A percentile compares a stretch with the other conserved stretches of the same genome.
Evolutionary conservation across 2,113 vertebrate genomes (phyloP).

Genomic region (Panthera leo): DNA sequence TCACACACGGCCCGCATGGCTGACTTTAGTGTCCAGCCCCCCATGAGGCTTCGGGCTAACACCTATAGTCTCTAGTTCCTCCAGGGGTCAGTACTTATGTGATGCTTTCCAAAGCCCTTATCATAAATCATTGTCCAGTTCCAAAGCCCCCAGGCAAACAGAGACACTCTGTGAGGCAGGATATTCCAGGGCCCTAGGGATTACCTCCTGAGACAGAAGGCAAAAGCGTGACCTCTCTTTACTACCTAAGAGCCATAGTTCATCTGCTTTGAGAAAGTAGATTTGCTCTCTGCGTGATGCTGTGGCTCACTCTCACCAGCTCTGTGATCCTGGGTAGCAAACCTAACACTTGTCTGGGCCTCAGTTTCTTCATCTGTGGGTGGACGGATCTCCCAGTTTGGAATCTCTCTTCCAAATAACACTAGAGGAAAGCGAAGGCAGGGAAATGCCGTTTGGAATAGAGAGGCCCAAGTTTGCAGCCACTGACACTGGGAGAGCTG

Average conservation of each 20-base stretch:
- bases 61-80: background rate
- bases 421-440: background rate
- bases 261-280: background rate
- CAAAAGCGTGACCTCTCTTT: background rate
- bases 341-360: background rate
- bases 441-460: background rate
- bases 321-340: background rate
- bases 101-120: background rate
- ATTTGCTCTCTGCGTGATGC: background rate
- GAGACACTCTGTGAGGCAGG: background rate
- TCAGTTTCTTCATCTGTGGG: background rate
- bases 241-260: background rate
- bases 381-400: background rate
- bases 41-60: too few relatives aligned
- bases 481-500: background rate
- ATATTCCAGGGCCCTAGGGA: background rate
- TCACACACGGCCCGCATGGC: background rate
- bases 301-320: background rate
- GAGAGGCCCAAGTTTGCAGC: background rate
- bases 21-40: background rate
- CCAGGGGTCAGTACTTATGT: background rate
- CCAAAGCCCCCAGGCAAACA: background rate
- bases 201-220: background rate
- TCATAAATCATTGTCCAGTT: background rate
- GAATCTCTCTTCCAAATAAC: background rate